Base-by-base conservation (phyloP, 2,113 vertebrate species). In the Rhea americana region DNA sequence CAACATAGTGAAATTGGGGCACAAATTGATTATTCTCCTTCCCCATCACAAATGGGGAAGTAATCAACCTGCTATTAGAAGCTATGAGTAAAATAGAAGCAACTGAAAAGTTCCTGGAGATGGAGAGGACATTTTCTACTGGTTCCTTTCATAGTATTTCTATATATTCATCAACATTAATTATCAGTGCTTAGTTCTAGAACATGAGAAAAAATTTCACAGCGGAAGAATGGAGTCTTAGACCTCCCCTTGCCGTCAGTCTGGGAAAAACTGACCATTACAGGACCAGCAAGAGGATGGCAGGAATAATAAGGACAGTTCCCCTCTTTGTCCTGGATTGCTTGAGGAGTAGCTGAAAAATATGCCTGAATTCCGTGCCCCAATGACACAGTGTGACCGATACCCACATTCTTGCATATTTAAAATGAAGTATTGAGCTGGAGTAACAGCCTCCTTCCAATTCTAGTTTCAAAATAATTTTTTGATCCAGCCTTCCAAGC, bases 231-330 rank as follows among this genome's bases (percentile, higher is more conserved):
- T 26, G 47, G 32, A 51, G 24, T 7, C 24, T 53, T 72, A 59
- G 41, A 51, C 4, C 4, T 2, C 1, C 3, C 12, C 7, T n/a
- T 41, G 5, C 7, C n/a, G 32, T 5, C 67, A 14, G 13, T 35
- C 11, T 37, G 17, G 14, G 15, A 78, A 85, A 79, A 58, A 58
- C 18, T 5, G 6, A 9, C 5, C 47, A 24, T 48, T 73, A 53
- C 5, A 55, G 43, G 28, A 53, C 32, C 13, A 39, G 7, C 30
- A 61, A 70, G 59, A 61, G 3, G 28, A 58, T 32, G 9, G 28
- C 6, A 53, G 81, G 20, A 35, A 39, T 26, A 8, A 21, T 63
- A 68, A 41, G 22, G 24, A 35, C 24, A 11, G 7, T 73, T 11
- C 5, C 21, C 3, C 66, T 13, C 32, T 94, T 78, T 82, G 8